phyloP scores from a whole-genome alignment of 2,797 vertebrate species.

The Rhinatrema bivittatum region DNA sequence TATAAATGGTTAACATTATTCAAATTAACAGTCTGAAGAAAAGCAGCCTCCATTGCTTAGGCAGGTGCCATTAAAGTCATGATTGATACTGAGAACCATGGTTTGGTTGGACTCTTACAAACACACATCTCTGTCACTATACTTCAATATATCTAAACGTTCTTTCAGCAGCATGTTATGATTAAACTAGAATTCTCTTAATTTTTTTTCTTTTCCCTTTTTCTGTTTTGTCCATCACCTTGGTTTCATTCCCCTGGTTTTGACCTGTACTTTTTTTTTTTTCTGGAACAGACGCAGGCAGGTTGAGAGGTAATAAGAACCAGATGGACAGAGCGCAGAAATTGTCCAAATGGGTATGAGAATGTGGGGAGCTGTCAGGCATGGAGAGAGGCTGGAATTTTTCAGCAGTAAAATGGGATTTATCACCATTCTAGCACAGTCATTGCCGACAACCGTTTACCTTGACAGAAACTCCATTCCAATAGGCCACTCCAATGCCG shows the following conservation, averaged over 20 bases:
- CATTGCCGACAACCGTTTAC: constrained; percentile 74
- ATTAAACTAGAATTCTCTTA: constrained; percentile 14
- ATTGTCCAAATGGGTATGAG: constrained; percentile 89
- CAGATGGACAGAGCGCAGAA: constrained; percentile 89
- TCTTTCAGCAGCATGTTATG: constrained; percentile 3
- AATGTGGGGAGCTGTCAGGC: constrained; percentile 95
- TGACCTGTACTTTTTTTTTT: constrained; percentile 67
- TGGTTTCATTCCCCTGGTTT: constrained; percentile 47
- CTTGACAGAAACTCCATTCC: constrained; percentile 71
- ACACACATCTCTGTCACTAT: neutral
- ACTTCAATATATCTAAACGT: constrained; percentile 1
- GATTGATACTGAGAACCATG: neutral
- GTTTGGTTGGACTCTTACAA: neutral
- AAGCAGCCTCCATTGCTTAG: constrained; percentile 8
- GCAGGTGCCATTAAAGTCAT: constrained; percentile 16
- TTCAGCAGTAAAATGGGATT: constrained; percentile 97
- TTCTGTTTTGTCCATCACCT: constrained; percentile 58
- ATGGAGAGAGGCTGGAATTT: constrained; percentile 96
- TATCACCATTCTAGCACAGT: constrained; percentile 95
- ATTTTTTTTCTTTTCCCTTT: constrained; percentile 23
- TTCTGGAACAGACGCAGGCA: constrained; percentile 72
- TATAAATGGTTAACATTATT: too few relatives aligned
- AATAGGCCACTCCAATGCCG: constrained; percentile 55
- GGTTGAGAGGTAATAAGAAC: constrained; percentile 91
- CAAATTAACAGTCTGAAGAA: too few relatives aligned